Evolutionary conservation across 2,888 invertebrate genomes (phyloP), one percentile per base, ranked within the genome.

Genomic region (Bombyx huttoni): DNA sequence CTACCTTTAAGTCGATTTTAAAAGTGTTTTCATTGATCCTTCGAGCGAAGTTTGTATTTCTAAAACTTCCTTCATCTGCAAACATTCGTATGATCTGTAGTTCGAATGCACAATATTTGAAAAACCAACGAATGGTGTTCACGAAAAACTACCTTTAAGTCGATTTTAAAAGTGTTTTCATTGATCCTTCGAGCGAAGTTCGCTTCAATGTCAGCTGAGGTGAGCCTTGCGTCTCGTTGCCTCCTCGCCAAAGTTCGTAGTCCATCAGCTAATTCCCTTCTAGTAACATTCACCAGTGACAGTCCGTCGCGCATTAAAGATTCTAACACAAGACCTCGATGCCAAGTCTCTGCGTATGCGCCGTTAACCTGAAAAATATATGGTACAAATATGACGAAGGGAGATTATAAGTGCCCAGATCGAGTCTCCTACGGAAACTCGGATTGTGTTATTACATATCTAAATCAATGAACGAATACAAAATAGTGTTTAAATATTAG

Each of bases 331-430:
- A 89, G 68, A 0, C 89, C 84, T 10, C 89, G 83, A 52, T 89
- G 89, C 89, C 91, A 91, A 52, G 91, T 85, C 62, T 92, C 92
- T 46, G 90, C 87, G 66, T 91, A 91, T 65, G 92, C 91, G 57
- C 92, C 92, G 62, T 90, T 89, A 46, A 91, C 90, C 91, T 92
- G 62, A 6, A 59, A 53, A 45, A n/a, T 46, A 54, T 40, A 8
- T 40, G 40, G n/a, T 24, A 24, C 24, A 0, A 24, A 24, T 24
- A 24, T 24, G 24, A 24, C 5, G 0, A 0, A 3, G 1, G 24
- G 1, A 24, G 24, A 5, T 3, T 5, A 24, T 24, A 5, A 2
- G 24, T 24, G 24, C 24, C 24, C 5, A 24, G 5, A 24, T 24
- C 5, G 24, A 24, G 24, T 24, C 24, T 24, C 24, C 0, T 24